Evolutionary conservation across 2,888 invertebrate species (phyloP), one percentile per base, ranked within the genome.

Genomic region (Hecatera dysodea): DNA sequence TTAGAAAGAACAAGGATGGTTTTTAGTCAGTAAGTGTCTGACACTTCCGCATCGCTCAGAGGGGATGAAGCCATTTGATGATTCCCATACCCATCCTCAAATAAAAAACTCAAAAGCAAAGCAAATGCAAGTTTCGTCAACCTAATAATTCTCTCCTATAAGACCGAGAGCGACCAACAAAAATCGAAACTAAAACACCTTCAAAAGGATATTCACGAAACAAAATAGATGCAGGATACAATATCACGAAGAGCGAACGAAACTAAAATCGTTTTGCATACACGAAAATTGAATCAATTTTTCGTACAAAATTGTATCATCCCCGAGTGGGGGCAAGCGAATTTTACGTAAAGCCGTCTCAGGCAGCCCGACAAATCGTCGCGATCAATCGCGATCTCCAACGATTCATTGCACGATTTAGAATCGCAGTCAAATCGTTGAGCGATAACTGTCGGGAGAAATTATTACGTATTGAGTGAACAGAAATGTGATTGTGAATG

Each of bases 231-330:
- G 72, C 75, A 67, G 60, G 67, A 62, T 68, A 81, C 84, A 84
- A 81, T 81, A 81, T 78, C 75, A 62, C 48, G 72, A 64, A 59
- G 72, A 79, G 70, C 67, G 80, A 50, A 70, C 70, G 70, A 79
- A 85, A 85, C 83, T 84, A 90, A 92, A 92, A 92, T 91, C 89
- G 89, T 90, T 92, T 87, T 89, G 88, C 87, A 89, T 90, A 90
- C 90, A 89, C 89, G 90, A 89, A 92, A 93, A 93, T 93, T 91
- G 93, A 93, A 93, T 93, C 91, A 92, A 92, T 93, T 93, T 92
- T 91, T 92, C 92, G 87, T 81, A 86, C 86, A 88, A 90, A 93
- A 92, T 92, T 92, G 89, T 92, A 91, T 90, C 87, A 87, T 87
- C 84, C 66, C 73, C 65, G 61, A 78, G 73, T 71, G 72, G 67